Evolutionary conservation across 2,113 vertebrate species (phyloP).

Genomic region (Mus pahari): DNA sequence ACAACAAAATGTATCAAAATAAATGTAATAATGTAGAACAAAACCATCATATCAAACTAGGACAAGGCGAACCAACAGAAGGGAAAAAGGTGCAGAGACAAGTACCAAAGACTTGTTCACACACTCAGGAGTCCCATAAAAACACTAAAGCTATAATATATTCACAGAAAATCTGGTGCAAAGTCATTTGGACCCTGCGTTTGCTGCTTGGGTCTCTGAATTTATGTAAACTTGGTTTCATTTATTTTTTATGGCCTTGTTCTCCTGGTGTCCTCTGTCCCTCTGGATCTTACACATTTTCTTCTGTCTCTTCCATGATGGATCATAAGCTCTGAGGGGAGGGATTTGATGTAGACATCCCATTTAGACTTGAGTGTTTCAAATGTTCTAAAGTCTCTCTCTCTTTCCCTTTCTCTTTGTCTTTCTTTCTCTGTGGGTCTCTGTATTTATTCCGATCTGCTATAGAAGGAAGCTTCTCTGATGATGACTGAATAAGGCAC

Average conservation of each 20-base stretch:
- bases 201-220: neutral
- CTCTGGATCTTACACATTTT: neutral
- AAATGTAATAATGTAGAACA: neutral
- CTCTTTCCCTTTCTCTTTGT: neutral
- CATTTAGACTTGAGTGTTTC: neutral
- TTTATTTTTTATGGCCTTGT: neutral
- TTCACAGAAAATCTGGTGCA: neutral
- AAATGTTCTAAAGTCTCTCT: neutral
- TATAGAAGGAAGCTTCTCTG: neutral
- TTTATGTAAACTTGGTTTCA: neutral
- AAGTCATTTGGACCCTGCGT: neutral
- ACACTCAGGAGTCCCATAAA: neutral
- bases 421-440: neutral
- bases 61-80: neutral
- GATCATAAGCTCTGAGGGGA: neutral
- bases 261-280: neutral
- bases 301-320: neutral
- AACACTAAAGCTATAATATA: neutral
- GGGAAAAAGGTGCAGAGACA: neutral
- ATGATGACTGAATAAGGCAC: neutral
- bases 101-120: neutral
- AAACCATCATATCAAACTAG: neutral
- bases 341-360: neutral
- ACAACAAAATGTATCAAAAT: neutral
- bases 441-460: neutral